Percentiles rank a stretch among this genome's conserved stretches.
Conservation (phyloP, 2,888 invertebrate species). For the Phragmatobia fuliginosa region DNA sequence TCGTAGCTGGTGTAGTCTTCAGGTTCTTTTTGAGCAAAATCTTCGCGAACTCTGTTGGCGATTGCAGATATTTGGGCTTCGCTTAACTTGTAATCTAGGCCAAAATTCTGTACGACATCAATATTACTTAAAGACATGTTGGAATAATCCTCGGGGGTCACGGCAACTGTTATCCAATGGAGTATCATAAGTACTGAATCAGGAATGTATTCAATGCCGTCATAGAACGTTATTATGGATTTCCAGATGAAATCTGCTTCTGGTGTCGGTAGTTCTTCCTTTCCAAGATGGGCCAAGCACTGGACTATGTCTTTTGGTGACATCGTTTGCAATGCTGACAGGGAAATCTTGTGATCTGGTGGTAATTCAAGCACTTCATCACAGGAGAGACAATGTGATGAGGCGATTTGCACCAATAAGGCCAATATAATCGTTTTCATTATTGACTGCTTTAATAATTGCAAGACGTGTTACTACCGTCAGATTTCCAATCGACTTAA, state of each 20-base stretch:
- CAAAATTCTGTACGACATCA: slow-evolving; percentile 86
- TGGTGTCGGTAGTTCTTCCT: slow-evolving; percentile 55
- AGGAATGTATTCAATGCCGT: slow-evolving; percentile 73
- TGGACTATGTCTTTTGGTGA: slow-evolving; percentile 66
- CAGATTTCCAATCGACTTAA: slow-evolving; percentile 11
- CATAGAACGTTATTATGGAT: slow-evolving; percentile 64
- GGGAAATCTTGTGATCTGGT: slow-evolving; percentile 51
- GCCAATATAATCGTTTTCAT: slow-evolving; percentile 8
- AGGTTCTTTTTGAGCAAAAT: slow-evolving; percentile 84
- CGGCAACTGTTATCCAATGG: slow-evolving; percentile 80
- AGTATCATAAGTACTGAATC: slow-evolving; percentile 72
- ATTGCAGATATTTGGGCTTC: slow-evolving; percentile 77
- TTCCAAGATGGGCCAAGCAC: slow-evolving; percentile 73
- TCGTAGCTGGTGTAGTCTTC: slow-evolving; percentile 87
- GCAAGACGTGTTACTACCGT: slow-evolving; percentile 8
- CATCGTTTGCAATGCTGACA: slow-evolving; percentile 61
- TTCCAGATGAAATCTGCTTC: slow-evolving; percentile 76
- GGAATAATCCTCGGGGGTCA: slow-evolving; percentile 78
- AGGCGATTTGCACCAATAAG: slow-evolving; percentile 19
- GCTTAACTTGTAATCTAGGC: slow-evolving; percentile 77
- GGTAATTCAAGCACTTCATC: slow-evolving; percentile 64
- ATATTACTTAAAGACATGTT: slow-evolving; percentile 84
- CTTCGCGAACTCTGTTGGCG: slow-evolving; percentile 80
- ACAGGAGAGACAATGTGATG: slow-evolving; percentile 57
- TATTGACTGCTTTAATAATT: slow-evolving; percentile 17